phyloP scores from a whole-genome alignment of 2,888 invertebrate species.

The Acanthococcus lagerstroemiae region DNA sequence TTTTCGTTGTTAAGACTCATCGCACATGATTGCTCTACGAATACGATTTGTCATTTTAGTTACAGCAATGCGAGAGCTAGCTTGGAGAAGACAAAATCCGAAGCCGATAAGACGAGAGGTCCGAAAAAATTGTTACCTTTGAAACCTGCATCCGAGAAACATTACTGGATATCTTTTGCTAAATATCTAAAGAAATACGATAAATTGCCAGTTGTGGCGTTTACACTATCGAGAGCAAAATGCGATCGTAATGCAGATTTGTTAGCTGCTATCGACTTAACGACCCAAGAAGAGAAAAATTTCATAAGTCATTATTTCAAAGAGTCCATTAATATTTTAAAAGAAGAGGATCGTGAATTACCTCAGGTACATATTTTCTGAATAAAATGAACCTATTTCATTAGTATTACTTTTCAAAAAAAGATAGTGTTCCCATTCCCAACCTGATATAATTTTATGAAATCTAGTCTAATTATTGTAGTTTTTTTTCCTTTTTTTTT shows the following conservation, averaged over 20 bases:
- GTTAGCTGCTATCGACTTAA: conserved; percentile 48
- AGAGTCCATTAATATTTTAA: conserved; percentile 68
- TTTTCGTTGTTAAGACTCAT: no score
- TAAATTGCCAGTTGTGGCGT: conserved; percentile 86
- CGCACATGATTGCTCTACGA: no score
- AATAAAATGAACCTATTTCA: background rate
- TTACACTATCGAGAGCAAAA: conserved; percentile 78
- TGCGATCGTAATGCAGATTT: conserved; percentile 57
- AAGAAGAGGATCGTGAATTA: conserved; percentile 73
- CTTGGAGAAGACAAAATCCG: conserved; percentile 31
- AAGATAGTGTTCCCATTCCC: background rate
- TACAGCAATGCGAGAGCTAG: conserved; percentile 31
- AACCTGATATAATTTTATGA: no score
- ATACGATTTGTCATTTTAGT: no score
- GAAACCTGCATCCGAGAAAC: conserved; percentile 52
- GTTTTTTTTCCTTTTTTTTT: conserved; percentile 32
- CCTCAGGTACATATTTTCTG: conserved; percentile 58
- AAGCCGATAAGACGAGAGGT: conserved; percentile 4
- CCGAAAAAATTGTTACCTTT: background rate
- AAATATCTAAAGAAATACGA: conserved; percentile 70
- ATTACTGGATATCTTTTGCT: conserved; percentile 63
- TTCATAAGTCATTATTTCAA: conserved; percentile 78
- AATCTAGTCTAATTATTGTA: background rate
- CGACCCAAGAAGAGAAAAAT: conserved; percentile 62
- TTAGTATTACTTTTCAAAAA: background rate